A percentile compares a stretch with the other conserved stretches of the same genome.
Conservation (phyloP, 1,140 invertebrate genomes). For the Megalonaias nervosa region DNA sequence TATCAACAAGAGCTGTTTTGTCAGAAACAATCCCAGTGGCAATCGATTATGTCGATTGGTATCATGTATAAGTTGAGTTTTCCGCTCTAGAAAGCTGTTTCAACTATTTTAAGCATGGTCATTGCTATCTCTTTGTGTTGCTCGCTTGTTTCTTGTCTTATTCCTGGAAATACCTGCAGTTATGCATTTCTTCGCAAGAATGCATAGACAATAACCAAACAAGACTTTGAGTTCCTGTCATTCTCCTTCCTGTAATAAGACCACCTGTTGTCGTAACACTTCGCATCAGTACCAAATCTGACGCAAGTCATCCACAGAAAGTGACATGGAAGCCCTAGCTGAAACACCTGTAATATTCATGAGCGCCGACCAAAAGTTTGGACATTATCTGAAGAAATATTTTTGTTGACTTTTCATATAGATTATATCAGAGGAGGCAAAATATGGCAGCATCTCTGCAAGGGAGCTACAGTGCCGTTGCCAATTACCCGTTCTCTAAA, state of each 20-base stretch:
- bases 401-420: constrained; percentile 71
- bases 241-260: constrained; percentile 17
- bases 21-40: no score
- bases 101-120: no score
- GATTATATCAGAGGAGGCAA: constrained; percentile 60
- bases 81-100: no score
- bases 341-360: constrained; percentile 49
- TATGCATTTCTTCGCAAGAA: no score
- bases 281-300: constrained; percentile 53
- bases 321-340: constrained; percentile 45
- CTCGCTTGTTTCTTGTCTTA: no score
- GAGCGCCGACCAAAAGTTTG: constrained; percentile 43
- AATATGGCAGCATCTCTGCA: constrained; percentile 59
- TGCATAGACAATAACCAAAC: no score
- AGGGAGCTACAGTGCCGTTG: constrained; percentile 35
- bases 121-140: no score
- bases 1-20: no score
- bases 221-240: constrained; percentile 9
- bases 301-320: constrained; percentile 68
- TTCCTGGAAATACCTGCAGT: no score
- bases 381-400: constrained; percentile 72
- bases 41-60: no score
- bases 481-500: constrained; percentile 53
- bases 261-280: constrained; percentile 47
- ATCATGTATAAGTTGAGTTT: no score